Evolutionary conservation across 35 echinoderm and acorn worm species (phyloP).

Genomic region (Lytechinus variegatus): DNA sequence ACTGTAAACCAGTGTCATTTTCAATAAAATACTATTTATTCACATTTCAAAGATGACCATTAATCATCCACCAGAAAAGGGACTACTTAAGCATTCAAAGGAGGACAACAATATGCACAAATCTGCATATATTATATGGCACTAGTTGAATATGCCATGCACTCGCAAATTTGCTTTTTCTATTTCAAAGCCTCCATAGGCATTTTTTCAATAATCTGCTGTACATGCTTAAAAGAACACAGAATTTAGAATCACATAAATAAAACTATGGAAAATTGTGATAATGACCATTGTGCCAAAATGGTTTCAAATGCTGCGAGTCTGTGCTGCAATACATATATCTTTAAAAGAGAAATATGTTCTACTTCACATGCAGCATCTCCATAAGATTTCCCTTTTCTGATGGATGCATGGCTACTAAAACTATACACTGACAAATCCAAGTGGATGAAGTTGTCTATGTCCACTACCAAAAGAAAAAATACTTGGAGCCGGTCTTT

Average conservation of each 20-base stretch:
- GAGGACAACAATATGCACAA: neutral
- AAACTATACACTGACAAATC: neutral
- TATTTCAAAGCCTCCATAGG: neutral
- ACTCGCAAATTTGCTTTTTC: neutral
- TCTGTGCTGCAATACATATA: neutral
- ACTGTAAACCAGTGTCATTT: neutral
- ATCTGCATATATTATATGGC: neutral
- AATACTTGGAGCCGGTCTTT: constrained; percentile 70
- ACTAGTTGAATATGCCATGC: neutral
- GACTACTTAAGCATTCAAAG: neutral
- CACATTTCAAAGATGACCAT: neutral
- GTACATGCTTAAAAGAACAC: neutral
- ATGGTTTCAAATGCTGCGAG: neutral
- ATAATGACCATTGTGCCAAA: neutral
- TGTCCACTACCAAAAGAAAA: constrained; percentile 62
- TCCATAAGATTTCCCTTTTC: neutral
- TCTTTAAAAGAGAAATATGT: neutral
- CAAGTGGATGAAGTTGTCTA: neutral
- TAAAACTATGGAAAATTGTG: neutral
- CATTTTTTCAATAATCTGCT: neutral
- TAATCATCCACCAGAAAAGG: neutral
- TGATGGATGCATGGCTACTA: neutral
- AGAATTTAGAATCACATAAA: neutral
- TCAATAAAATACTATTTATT: neutral
- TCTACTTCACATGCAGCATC: neutral